A percentile compares a stretch with the other conserved stretches of the same genome.
These are phyloP conservation scores for Myrmecophaga tridactyla DNA, from an alignment of 2,113 vertebrate species.

Conservation along the genomic window DNA sequence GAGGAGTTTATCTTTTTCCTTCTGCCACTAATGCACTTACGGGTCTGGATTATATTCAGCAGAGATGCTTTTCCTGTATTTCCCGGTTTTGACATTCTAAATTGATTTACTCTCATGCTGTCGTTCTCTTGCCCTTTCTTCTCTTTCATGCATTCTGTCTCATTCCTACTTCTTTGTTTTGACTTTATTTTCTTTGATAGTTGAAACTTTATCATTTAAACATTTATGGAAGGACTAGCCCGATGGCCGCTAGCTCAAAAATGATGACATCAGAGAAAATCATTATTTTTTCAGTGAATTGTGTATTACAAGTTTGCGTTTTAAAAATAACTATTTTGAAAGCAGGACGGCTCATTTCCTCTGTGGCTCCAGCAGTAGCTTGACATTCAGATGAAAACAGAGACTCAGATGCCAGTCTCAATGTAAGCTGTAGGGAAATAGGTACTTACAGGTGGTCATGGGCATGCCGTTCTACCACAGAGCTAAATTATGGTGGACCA, in stretches of 20 bases:
- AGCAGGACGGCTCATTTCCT: not conserved
- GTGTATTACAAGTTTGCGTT: not conserved
- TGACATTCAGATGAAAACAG: not conserved
- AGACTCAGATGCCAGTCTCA: not conserved
- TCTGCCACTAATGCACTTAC: constrained; percentile 17
- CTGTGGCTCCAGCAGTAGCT: not conserved
- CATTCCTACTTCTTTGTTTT: not conserved
- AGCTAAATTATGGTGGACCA: not conserved
- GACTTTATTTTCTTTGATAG: not conserved
- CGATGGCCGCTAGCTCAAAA: not conserved
- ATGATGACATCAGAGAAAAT: not conserved
- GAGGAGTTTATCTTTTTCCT: constrained; percentile 61
- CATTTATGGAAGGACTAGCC: not conserved
- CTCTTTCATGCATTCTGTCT: not conserved
- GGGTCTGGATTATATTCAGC: constrained; percentile 58
- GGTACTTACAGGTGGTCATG: not conserved
- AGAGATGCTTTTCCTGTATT: constrained; percentile 58
- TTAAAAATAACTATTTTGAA: not conserved
- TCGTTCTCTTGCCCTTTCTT: not conserved
- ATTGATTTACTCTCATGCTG: constrained; percentile 29
- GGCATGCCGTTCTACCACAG: not conserved
- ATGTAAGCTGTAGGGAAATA: not conserved
- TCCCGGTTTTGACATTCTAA: constrained; percentile 52
- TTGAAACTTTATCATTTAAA: constrained; percentile 21
- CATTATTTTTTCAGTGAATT: not conserved